phyloP scores from a whole-genome alignment of 2,797 vertebrate genomes.

The Buphagus erythrorhynchus region DNA sequence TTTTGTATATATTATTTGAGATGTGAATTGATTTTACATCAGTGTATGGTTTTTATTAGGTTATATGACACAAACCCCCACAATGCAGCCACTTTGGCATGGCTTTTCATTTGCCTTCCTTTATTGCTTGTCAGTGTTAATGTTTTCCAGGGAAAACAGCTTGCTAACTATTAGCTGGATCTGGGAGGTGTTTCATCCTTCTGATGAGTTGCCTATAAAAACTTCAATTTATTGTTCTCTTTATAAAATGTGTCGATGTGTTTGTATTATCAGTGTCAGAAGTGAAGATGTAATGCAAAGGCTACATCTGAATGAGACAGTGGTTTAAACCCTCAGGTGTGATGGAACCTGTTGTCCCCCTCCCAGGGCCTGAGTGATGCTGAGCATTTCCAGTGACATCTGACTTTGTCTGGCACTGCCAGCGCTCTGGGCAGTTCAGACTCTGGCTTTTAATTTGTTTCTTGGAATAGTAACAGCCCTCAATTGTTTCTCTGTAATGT shows the following conservation, averaged over 20 bases:
- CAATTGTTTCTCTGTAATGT: conserved; percentile 44
- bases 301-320: not conserved
- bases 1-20: not conserved
- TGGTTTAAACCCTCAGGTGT: not conserved
- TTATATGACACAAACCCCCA: not conserved
- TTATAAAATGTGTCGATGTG: not conserved
- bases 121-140: not conserved
- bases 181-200: not conserved
- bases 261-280: not conserved
- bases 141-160: not conserved
- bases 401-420: conserved; percentile 18
- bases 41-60: not conserved
- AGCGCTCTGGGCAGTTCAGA: not conserved
- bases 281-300: not conserved
- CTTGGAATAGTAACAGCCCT: conserved; percentile 55
- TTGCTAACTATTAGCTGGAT: not conserved
- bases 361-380: not conserved
- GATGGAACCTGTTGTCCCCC: not conserved
- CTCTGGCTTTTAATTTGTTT: conserved; percentile 22
- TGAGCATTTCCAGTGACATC: not conserved
- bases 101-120: not conserved
- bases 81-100: not conserved
- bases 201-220: not conserved
- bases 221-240: not conserved
- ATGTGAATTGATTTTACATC: not conserved